A percentile compares a stretch with the other conserved stretches of the same genome.
Conservation (phyloP, 2,888 invertebrate genomes). For the Limnephilus marmoratus region DNA sequence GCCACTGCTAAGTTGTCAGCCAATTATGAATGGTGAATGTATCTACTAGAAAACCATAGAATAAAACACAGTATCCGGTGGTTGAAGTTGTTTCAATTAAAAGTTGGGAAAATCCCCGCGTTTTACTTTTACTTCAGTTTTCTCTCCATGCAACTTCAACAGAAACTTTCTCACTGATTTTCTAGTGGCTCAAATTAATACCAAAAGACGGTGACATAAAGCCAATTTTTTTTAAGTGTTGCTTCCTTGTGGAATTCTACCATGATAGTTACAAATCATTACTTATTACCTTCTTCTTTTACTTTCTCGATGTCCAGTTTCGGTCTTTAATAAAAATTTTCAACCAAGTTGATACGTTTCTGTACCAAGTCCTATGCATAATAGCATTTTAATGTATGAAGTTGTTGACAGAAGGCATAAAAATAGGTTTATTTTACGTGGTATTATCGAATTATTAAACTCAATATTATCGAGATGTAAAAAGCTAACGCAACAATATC, state of each 20-base stretch:
- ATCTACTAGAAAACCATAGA: neutral
- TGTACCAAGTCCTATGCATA: too few species aligned
- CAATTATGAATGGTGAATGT: neutral
- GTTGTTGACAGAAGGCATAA: too few species aligned
- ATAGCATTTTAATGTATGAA: too few species aligned
- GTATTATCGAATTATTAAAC: too few species aligned
- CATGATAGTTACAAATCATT: neutral
- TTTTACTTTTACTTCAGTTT: neutral
- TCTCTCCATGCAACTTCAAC: neutral
- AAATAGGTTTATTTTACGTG: too few species aligned
- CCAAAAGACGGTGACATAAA: neutral
- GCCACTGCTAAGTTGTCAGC: neutral
- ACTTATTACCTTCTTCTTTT: neutral
- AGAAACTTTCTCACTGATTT: neutral
- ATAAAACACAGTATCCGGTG: too few species aligned
- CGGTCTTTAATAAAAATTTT: neutral
- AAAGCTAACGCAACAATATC: too few species aligned
- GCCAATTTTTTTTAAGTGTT: neutral
- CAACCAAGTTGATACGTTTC: neutral
- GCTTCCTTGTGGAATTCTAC: neutral
- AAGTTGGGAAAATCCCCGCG: neutral
- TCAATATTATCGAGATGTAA: too few species aligned
- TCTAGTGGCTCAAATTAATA: neutral
- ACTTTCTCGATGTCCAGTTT: neutral
- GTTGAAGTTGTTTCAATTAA: neutral